phyloP scores from a whole-genome alignment of 2,888 invertebrate species.

The Cosmia trapezina region DNA sequence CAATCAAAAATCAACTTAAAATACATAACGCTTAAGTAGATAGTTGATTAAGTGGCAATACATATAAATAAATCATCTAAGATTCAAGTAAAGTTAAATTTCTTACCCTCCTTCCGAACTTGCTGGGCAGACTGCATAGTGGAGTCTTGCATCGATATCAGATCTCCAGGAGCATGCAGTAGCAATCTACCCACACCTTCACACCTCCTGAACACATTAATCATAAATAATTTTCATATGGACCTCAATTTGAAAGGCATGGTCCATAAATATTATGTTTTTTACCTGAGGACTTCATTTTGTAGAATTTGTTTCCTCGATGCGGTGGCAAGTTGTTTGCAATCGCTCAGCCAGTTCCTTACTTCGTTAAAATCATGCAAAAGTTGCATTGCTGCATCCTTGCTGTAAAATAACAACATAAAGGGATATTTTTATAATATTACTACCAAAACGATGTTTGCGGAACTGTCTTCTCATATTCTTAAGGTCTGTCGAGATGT shows the following conservation, averaged over 20 bases:
- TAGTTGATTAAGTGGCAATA: too few species aligned
- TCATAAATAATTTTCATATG: background rate
- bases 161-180: slow-evolving; percentile 95
- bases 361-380: slow-evolving; percentile 95
- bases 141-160: slow-evolving; percentile 93
- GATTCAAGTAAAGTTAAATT: background rate
- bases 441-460: too few species aligned
- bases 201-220: slow-evolving; percentile 90
- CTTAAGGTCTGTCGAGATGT: too few species aligned
- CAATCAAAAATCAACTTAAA: background rate
- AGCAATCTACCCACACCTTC: slow-evolving; percentile 96
- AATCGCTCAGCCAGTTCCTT: slow-evolving; percentile 93
- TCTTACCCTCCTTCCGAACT: slow-evolving; percentile 82
- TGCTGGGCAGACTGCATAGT: slow-evolving; percentile 84
- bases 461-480: too few species aligned
- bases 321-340: slow-evolving; percentile 88
- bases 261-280: background rate
- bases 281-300: slow-evolving; percentile 82
- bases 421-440: too few species aligned
- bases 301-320: slow-evolving; percentile 90
- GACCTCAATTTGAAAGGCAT: background rate
- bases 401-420: slow-evolving; percentile 69
- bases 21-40: background rate
- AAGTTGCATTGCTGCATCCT: slow-evolving; percentile 94
- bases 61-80: too few species aligned